Evolutionary conservation across 2,113 vertebrate genomes (phyloP).

Genomic region (Onychostruthus taczanowskii): DNA sequence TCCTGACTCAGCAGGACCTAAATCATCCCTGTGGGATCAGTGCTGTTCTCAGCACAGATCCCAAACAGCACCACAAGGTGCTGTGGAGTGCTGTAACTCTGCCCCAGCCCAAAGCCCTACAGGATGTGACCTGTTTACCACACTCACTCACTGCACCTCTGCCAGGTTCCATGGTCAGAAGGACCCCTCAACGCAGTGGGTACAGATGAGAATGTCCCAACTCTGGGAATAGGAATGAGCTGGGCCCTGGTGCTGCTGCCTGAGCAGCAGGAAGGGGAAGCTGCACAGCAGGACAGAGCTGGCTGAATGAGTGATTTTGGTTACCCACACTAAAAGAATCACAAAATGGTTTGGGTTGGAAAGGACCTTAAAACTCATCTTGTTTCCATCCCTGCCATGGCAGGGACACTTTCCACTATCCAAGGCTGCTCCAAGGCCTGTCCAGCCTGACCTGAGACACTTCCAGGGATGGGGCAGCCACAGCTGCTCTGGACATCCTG

Average conservation of each 20-base stretch:
- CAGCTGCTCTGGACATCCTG: background rate
- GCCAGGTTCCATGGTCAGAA: background rate
- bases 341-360: background rate
- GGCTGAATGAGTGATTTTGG: background rate
- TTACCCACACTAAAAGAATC: background rate
- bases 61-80: background rate
- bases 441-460: background rate
- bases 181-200: fast-evolving
- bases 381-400: background rate
- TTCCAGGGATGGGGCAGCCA: background rate
- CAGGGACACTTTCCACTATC: background rate
- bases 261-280: background rate
- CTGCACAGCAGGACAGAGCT: background rate
- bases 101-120: background rate
- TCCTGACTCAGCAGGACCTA: background rate
- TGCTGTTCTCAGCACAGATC: background rate
- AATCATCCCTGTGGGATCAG: background rate
- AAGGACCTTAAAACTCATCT: background rate
- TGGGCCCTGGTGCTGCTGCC: background rate
- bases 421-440: fast-evolving
- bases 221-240: background rate
- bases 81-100: background rate
- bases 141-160: background rate
- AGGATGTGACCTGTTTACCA: background rate
- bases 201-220: background rate